Base-by-base conservation (phyloP, 23 tunicate genomes). In the Oikopleura dioica region DNA sequence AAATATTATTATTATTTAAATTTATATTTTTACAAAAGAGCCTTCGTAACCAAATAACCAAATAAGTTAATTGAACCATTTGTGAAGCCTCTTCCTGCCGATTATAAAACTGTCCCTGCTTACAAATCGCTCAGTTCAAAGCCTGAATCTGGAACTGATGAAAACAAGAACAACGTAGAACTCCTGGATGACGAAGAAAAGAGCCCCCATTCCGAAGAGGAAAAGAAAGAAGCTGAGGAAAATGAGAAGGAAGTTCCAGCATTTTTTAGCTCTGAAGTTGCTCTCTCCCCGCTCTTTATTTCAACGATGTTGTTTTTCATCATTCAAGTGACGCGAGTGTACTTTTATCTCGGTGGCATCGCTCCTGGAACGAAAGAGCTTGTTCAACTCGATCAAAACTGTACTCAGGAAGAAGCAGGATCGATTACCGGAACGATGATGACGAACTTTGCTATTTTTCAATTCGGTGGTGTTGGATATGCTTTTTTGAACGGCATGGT, bases 401-500 rank as follows among this genome's bases (percentile, higher is more conserved):
- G 30, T 24, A 2, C 30, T 23, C 16, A 63, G 33, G 72, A 63
- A 2, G 72, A 63, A 2, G 72, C 72, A 2, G 33, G 26, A 16
- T 21, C 2, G 5, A 21, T 16, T 2, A 31, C 72, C 29, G 72
- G 33, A 21, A 16, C 30, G 16, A 63, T 63, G 72, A 31, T 63
- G 32, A 63, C 72, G 4, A 63, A 31, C 33, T 94, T 94, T 82
- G 99, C 95, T 51, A 78, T 84, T 33, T 84, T 87, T 69, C 99
- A 94, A 50, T 81, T 86, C 76, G 86, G 83, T 72, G 99, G 99
- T 21, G 80, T 86, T n/a, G 30, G 83, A 38, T 77, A 59, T 76
- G 95, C 99, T 35, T 95, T 95, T 1, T 34, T 94, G 5, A 94
- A 94, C 79, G 99, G 99, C 0, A 29, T 86, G 2, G 58, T 94